Evolutionary conservation across 2,888 invertebrate species (phyloP).

Genomic region (Tetropium fuscum): DNA sequence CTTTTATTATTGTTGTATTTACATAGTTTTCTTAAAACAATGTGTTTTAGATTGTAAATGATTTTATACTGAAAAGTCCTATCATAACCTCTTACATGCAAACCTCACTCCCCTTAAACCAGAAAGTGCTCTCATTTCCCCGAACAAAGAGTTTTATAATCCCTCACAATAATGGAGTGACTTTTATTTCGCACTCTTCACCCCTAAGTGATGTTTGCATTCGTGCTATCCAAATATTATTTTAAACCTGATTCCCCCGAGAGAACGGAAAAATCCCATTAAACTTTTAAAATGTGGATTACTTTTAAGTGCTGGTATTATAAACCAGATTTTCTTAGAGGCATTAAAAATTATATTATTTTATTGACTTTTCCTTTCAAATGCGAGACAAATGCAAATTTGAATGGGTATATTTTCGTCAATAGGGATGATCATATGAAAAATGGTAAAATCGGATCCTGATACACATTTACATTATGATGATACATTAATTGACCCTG

Average conservation of each 20-base stretch:
- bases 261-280: constrained; percentile 9
- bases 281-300: constrained; percentile 4
- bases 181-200: background rate
- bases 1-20: too few relatives aligned
- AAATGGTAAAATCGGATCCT: too few relatives aligned
- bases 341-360: too few relatives aligned
- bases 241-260: constrained; percentile 8
- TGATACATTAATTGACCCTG: too few relatives aligned
- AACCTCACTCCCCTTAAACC: background rate
- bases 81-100: background rate
- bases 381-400: too few relatives aligned
- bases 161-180: constrained; percentile 13
- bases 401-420: too few relatives aligned
- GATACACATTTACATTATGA: too few relatives aligned
- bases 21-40: too few relatives aligned
- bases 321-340: too few relatives aligned
- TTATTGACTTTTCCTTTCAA: too few relatives aligned
- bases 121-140: background rate
- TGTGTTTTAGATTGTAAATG: too few relatives aligned
- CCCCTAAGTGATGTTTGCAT: constrained; percentile 3
- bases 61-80: background rate
- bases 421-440: too few relatives aligned
- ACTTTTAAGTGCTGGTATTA: background rate
- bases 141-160: constrained; percentile 19
- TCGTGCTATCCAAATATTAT: constrained; percentile 14